Evolutionary conservation across 2,797 vertebrate species (phyloP), one percentile per base, ranked within the genome.

Genomic region (Peromyscus eremicus): DNA sequence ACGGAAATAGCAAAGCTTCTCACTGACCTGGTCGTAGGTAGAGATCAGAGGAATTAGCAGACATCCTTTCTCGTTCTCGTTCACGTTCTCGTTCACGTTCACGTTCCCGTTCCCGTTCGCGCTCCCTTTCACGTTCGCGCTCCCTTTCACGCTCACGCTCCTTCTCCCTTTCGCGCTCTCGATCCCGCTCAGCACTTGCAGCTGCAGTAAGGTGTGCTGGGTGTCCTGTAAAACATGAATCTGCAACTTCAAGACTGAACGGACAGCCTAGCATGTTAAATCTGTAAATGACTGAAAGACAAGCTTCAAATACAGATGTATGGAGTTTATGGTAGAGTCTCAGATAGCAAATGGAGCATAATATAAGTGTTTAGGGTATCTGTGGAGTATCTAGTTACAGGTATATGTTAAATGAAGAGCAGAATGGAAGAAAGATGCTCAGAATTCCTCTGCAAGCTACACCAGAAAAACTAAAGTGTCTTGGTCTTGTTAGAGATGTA

Each of bases 21-120:
- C 29, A 80, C 98, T 99, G 95, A 99, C 99, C 99, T 98, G 99
- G 99, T 29, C 99, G 99, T 46, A 99, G 99, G 98, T 99, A 99
- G 73, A 99, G 98, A 1, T 99, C 99, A 71, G 99, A 97, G 97
- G 98, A 99, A 34, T 99, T 98, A 19, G 99, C 97, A 1, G 98
- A 96, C 0, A 99, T 98, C 49, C 88, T 98, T 91, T 99, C 99
- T 0, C 88, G 98, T 91, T 99, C 99, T 7, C 96, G 70, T 89
- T 99, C 99, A 0, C 87, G 98, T 88, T 99, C 99, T 5, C 96
- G 94, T 43, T 98, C 98, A n/a, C 98, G 86, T 2, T 98, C 98
- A 3, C 98, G 52, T 77, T 99, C 98, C 3, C 98, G 52, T 77
- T 99, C 99, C 0, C 99, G 76, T 23, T 99, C 99, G 0, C 60